Conservation (phyloP, 2,888 invertebrate species). For the Helobdella robusta region DNA sequence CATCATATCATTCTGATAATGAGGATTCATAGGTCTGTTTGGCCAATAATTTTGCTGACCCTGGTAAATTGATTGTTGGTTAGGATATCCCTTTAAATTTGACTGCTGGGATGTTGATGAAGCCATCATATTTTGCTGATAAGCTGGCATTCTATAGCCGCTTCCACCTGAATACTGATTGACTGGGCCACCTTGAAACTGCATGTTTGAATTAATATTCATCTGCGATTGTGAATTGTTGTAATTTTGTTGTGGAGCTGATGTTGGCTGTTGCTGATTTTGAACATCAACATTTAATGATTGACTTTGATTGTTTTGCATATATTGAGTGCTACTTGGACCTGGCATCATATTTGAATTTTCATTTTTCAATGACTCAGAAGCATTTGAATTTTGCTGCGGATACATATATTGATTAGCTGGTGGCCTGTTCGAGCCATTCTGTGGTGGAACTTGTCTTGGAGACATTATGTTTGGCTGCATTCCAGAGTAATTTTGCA, state of each 20-base stretch:
- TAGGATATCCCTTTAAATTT: conserved; percentile 10
- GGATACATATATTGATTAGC: conserved; percentile 8
- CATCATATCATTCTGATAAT: conserved; percentile 19
- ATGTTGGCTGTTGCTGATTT: neutral
- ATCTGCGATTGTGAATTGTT: neutral
- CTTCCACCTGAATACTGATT: conserved; percentile 3
- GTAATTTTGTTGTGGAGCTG: conserved; percentile 6
- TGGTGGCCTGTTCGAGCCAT: neutral
- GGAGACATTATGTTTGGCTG: conserved; percentile 30
- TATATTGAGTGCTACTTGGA: neutral
- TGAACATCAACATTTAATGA: neutral
- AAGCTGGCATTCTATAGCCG: conserved; percentile 17
- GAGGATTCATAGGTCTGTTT: conserved; percentile 13
- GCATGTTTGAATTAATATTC: neutral
- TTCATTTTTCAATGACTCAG: conserved; percentile 12
- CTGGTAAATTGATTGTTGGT: too few relatives aligned
- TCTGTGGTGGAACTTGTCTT: conserved; percentile 14
- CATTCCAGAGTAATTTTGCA: conserved; percentile 12
- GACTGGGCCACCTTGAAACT: neutral
- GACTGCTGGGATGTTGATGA: conserved; percentile 17
- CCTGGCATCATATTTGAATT: conserved; percentile 7
- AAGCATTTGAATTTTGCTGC: neutral
- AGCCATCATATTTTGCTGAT: conserved; percentile 17
- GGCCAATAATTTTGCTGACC: neutral
- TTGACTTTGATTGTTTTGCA: neutral